Evolutionary conservation across 2,113 vertebrate species (phyloP), one percentile per base, ranked within the genome.

Genomic region (Bostrychus sinensis): DNA sequence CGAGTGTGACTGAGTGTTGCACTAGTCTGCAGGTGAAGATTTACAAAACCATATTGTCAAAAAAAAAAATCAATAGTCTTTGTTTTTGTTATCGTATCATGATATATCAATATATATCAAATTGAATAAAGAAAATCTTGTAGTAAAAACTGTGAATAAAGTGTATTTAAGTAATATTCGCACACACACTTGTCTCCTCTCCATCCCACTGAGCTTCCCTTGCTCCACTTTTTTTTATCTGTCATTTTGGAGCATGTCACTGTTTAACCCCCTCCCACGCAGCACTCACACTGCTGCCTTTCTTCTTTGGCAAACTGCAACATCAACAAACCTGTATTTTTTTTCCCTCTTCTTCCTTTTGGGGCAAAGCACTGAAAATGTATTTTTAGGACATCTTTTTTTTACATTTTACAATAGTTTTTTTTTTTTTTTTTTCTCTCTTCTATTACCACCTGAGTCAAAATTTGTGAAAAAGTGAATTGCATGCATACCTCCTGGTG

Each of bases 181-280:
- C 23, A n/a, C 43, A 62, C 53, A 79, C 66, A 81, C 72, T 69
- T 84, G 72, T 78, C 85, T 78, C 51, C 53, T 36, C 67, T 77
- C 73, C 73, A 59, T 72, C 73, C 77, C 59, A 16, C 71, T 80
- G 85, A 84, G 83, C 70, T 66, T 69, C 78, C 38, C 58, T 66
- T 83, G 84, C 75, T 84, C 79, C 67, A 80, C 51, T 83, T 79
- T 80, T 82, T 76, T 77, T 59, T 42, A 78, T 84, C 78, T 81
- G 84, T 84, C 77, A 78, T 83, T 82, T 62, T 77, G 72, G 78
- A 83, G 82, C 78, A 82, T 81, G 73, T 83, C 81, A 77, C 58
- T 70, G 71, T 86, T 88, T 82, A 89, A 85, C 72, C 64, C 55
- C 60, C 72, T 66, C 77, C 78, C 68, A 75, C 66, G 17, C 85